Evolutionary conservation across 2,888 invertebrate species (phyloP).

Genomic region (Euzophera pinguis): DNA sequence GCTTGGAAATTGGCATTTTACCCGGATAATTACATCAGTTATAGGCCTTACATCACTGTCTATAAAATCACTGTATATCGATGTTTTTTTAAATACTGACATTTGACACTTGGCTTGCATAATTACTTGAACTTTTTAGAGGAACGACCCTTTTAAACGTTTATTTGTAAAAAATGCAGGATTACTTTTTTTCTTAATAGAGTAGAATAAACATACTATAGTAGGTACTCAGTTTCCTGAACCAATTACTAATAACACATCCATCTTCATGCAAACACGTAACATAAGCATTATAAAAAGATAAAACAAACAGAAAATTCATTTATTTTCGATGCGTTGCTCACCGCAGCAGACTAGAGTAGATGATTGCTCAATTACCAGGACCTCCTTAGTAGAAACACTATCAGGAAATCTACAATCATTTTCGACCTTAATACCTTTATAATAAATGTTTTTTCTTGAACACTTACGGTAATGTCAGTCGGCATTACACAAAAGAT

Average conservation of each 20-base stretch:
- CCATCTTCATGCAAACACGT: slow-evolving; percentile 39
- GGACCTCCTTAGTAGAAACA: slow-evolving; percentile 77
- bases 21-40: background rate
- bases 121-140: no score
- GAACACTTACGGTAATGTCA: slow-evolving; percentile 49
- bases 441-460: slow-evolving; percentile 56
- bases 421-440: slow-evolving; percentile 61
- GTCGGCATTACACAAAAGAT: slow-evolving; percentile 75
- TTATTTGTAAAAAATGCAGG: no score
- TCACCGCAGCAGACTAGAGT: slow-evolving; percentile 75
- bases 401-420: slow-evolving; percentile 46
- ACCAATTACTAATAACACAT: background rate
- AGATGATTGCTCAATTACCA: slow-evolving; percentile 79
- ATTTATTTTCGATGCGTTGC: slow-evolving; percentile 71
- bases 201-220: no score
- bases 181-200: no score
- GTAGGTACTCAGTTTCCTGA: no score
- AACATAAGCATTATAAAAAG: slow-evolving; percentile 42
- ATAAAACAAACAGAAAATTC: slow-evolving; percentile 71
- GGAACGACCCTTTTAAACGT: no score
- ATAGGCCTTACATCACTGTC: background rate
- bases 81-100: no score
- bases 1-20: background rate
- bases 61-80: no score
- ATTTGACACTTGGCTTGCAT: no score